Base-by-base conservation (phyloP, 2,888 invertebrate genomes). In the Agrochola macilenta region DNA sequence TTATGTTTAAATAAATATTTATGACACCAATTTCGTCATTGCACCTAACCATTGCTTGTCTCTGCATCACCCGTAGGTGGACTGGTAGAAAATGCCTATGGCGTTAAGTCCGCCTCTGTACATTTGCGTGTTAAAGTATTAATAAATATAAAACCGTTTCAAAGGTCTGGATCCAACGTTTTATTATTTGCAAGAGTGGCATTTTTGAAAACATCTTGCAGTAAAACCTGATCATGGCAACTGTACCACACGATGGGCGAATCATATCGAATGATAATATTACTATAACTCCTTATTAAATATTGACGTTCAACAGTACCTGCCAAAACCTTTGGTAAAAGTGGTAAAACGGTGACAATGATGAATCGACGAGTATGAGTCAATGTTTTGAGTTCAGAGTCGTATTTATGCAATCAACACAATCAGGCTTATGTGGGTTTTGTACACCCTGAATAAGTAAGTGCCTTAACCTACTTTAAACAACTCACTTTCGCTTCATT, bases 401-500 rank as follows among this genome's bases (percentile, higher is more conserved):
- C n/a, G 35, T n/a, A 64, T 69, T 69, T 79, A 81, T 61, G 79
- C 84, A 84, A 80, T 74, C 69, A 74, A 54, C 23, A 70, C 66
- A 63, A 64, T 65, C 71, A 49, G 26, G 20, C 65, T 65, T 75
- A 57, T 72, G 74, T 72, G 54, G 69, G 69, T 74, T 82, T 57
- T 86, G 68, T n/a, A 35, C 52, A 82, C 83, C 82, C 82, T 82
- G 71, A 71, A 78, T 77, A 77, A 63, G 85, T 75, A 70, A 87
- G 85, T 85, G 61, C 72, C 74, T 78, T 84, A 87, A 87, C 89
- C 90, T 70, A 91, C 89, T 88, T 85, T 72, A 73, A 61, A 76
- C 78, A 74, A 87, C 79, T 89, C 87, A 90, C 90, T 93, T 90
- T 91, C 91, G 82, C 88, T 90, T 90, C 80, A 88, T 87, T 88